A percentile compares a stretch with the other conserved stretches of the same genome.
Conservation (phyloP, 1,140 invertebrate genomes). For the Heliothis virescens region DNA sequence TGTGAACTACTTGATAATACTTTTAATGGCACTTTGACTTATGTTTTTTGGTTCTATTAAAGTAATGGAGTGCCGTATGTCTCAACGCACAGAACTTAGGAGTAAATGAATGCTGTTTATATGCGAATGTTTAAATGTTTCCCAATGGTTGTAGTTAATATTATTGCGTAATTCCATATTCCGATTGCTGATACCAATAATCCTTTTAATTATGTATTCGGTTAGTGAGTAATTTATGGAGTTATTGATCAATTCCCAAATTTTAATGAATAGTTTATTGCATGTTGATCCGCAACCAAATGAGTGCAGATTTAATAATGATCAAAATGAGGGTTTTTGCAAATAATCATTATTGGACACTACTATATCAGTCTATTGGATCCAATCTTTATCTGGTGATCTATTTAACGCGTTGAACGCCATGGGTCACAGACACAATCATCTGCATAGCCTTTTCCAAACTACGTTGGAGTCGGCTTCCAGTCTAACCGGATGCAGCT, state of each 20-base stretch:
- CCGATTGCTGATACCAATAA: not conserved
- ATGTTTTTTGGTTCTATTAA: conserved; percentile 6
- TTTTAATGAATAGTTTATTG: not conserved
- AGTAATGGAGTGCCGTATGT: not conserved
- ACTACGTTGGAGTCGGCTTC: no score
- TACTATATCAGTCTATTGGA: not conserved
- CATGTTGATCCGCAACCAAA: not conserved
- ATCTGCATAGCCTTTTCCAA: no score
- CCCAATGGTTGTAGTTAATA: conserved; percentile 20
- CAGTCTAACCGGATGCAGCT: no score
- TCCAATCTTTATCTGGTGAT: no score
- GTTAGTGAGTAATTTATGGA: not conserved
- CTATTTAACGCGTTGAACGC: no score
- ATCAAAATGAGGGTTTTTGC: not conserved
- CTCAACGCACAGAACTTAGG: conserved; percentile 30
- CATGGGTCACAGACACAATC: no score
- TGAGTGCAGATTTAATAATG: conserved; percentile 3
- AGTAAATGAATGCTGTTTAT: conserved; percentile 41
- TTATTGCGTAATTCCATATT: conserved; percentile 23
- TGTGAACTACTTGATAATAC: not conserved
- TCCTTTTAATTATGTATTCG: not conserved
- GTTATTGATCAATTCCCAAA: not conserved
- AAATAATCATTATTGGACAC: not conserved
- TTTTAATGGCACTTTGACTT: not conserved
- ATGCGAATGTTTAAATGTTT: conserved; percentile 37